phyloP scores from a whole-genome alignment of 23 tunicate species.

The Ascidia mentula region DNA sequence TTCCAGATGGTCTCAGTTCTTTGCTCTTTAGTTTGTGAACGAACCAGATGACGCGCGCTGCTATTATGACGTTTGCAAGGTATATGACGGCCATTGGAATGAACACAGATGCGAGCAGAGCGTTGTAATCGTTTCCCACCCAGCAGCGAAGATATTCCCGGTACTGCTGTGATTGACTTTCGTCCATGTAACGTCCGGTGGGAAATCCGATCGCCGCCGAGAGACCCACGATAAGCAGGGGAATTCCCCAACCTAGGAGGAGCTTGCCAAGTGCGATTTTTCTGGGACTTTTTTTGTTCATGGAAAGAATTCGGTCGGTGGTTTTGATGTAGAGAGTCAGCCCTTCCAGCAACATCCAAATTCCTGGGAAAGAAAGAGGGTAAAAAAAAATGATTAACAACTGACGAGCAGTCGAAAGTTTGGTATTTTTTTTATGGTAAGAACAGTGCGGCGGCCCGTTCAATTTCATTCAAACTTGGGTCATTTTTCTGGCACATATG shows the following conservation, averaged over 20 bases:
- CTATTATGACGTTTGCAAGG: slow-evolving; percentile 19
- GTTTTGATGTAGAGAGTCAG: slow-evolving; percentile 47
- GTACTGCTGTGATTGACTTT: not conserved
- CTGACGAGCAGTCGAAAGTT: no score
- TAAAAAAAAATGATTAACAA: no score
- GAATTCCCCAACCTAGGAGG: slow-evolving; percentile 36
- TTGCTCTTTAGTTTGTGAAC: slow-evolving; percentile 47
- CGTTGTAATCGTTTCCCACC: not conserved
- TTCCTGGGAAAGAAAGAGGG: slow-evolving; percentile 23
- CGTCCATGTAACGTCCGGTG: slow-evolving; percentile 2
- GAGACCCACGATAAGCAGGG: slow-evolving; percentile 21
- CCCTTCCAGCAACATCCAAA: slow-evolving; percentile 71
- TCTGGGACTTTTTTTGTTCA: slow-evolving; percentile 3
- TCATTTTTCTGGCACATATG: no score
- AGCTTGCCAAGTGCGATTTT: slow-evolving; percentile 17
- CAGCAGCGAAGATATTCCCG: slow-evolving; percentile 38
- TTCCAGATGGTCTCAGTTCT: not conserved
- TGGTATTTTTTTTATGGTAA: no score
- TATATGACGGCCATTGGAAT: slow-evolving; percentile 34
- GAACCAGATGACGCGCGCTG: slow-evolving; percentile 15
- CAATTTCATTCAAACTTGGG: no score
- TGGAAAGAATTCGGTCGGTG: slow-evolving; percentile 28
- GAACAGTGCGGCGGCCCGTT: no score
- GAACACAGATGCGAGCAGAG: slow-evolving; percentile 26
- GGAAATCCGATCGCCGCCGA: slow-evolving; percentile 30